Evolutionary conservation across 2,888 invertebrate genomes (phyloP).

Genomic region (Platycnemis pennipes): DNA sequence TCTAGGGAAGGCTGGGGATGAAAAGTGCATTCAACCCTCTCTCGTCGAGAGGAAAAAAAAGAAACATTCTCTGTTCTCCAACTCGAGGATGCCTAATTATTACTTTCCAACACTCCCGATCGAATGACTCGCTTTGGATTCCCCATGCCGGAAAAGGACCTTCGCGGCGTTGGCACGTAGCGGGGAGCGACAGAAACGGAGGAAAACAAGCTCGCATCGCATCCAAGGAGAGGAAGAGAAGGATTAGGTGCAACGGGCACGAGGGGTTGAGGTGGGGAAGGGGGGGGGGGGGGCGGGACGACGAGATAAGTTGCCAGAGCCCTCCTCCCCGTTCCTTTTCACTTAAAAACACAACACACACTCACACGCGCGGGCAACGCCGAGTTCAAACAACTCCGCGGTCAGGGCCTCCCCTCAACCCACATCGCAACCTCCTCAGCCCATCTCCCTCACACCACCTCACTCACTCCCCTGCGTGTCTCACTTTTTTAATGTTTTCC

Average conservation of each 20-base stretch:
- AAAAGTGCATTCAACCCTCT: neutral
- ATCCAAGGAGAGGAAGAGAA: neutral
- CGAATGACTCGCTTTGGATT: neutral
- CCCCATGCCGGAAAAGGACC: neutral
- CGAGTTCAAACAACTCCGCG: conserved; percentile 30
- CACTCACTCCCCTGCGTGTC: neutral
- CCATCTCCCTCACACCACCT: neutral
- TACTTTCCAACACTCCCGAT: neutral
- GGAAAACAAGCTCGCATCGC: neutral
- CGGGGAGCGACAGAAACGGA: neutral
- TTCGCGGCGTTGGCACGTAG: neutral
- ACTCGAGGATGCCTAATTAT: neutral
- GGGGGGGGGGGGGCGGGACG: neutral
- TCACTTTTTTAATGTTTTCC: conserved; percentile 71
- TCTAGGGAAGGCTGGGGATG: neutral
- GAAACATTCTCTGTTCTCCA: neutral
- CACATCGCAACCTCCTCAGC: neutral
- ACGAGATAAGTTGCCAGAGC: conserved; percentile 1
- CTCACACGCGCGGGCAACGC: neutral
- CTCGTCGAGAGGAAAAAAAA: neutral
- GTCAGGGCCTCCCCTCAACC: neutral
- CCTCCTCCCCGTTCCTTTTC: neutral
- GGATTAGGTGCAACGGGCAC: conserved; percentile 5
- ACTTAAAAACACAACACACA: conserved; percentile 18
- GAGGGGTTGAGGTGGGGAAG: neutral